Evolutionary conservation across 35 echinoderm and acorn worm species (phyloP).

Genomic region (Patiria miniata): DNA sequence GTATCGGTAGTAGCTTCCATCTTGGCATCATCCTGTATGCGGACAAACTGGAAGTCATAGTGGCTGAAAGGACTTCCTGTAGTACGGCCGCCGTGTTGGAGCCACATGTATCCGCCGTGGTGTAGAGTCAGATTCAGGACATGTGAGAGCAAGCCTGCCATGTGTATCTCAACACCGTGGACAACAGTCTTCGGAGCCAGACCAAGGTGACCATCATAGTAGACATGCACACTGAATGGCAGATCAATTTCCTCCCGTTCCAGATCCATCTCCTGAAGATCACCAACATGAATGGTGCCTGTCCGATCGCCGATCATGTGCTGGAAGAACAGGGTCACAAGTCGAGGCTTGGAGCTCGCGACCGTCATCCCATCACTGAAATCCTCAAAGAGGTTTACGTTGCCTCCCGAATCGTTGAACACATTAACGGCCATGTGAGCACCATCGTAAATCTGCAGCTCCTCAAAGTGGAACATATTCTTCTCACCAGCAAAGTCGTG

Average conservation of each 20-base stretch:
- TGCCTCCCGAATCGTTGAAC: constrained; percentile 48
- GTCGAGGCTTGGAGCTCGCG: neutral
- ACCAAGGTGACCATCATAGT: constrained; percentile 80
- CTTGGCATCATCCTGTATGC: constrained; percentile 70
- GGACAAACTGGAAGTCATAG: constrained; percentile 76
- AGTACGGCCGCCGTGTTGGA: constrained; percentile 83
- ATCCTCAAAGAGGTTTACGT: constrained; percentile 10
- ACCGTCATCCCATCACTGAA: neutral
- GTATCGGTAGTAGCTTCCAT: constrained; percentile 78
- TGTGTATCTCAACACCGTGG: constrained; percentile 88
- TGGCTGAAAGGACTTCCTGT: constrained; percentile 61
- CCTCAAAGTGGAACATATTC: constrained; percentile 90
- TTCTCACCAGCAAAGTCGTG: constrained; percentile 72
- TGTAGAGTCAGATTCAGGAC: constrained; percentile 81
- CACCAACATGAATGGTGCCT: constrained; percentile 75
- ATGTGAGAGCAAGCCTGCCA: constrained; percentile 78
- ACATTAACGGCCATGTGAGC: constrained; percentile 75
- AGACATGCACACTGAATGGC: constrained; percentile 86
- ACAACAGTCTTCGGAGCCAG: constrained; percentile 81
- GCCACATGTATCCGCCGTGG: constrained; percentile 81
- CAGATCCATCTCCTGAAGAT: constrained; percentile 89
- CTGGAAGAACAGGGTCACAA: constrained; percentile 52
- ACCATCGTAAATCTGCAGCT: constrained; percentile 84
- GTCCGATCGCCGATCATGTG: constrained; percentile 89
- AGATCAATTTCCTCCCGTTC: constrained; percentile 86